These are phyloP conservation scores for Amorpha juglandis DNA, from an alignment of 2,888 invertebrate genomes.

Conservation along the genomic window DNA sequence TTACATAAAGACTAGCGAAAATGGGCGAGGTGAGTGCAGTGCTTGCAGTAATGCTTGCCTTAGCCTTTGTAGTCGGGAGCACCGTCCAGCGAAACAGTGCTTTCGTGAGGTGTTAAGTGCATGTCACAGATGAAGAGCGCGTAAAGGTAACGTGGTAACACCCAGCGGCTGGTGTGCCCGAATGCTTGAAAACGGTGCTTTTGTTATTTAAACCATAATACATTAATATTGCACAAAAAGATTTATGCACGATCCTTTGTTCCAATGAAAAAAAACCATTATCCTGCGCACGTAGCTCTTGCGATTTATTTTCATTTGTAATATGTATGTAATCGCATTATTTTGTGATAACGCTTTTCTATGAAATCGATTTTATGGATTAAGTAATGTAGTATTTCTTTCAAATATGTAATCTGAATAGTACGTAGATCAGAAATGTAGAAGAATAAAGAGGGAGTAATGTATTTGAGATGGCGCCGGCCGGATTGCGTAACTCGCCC, in stretches of 20 bases:
- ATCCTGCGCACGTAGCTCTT: constrained; percentile 29
- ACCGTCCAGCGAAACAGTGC: constrained; percentile 62
- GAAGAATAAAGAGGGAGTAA: constrained; percentile 43
- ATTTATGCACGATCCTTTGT: constrained; percentile 67
- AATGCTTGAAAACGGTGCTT: constrained; percentile 62
- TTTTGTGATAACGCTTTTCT: not conserved
- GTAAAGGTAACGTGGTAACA: constrained; percentile 52
- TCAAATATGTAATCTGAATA: not conserved
- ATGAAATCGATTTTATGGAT: not conserved
- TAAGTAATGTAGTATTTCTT: constrained; percentile 35
- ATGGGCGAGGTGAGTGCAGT: constrained; percentile 84
- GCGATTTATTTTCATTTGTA: constrained; percentile 2
- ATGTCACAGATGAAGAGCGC: constrained; percentile 71
- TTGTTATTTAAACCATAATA: constrained; percentile 39
- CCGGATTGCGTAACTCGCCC: constrained; percentile 78
- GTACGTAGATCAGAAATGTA: constrained; percentile 36
- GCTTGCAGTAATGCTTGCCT: constrained; percentile 79
- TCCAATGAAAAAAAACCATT: constrained; percentile 44
- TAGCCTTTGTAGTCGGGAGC: constrained; percentile 67
- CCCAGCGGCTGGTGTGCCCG: constrained; percentile 39
- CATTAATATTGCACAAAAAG: constrained; percentile 45
- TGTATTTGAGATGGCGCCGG: constrained; percentile 66
- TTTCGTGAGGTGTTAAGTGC: constrained; percentile 76
- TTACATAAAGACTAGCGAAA: constrained; percentile 81
- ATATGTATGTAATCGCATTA: not conserved